phyloP scores from a whole-genome alignment of 2,113 vertebrate species.

The Kryptolebias marmoratus region DNA sequence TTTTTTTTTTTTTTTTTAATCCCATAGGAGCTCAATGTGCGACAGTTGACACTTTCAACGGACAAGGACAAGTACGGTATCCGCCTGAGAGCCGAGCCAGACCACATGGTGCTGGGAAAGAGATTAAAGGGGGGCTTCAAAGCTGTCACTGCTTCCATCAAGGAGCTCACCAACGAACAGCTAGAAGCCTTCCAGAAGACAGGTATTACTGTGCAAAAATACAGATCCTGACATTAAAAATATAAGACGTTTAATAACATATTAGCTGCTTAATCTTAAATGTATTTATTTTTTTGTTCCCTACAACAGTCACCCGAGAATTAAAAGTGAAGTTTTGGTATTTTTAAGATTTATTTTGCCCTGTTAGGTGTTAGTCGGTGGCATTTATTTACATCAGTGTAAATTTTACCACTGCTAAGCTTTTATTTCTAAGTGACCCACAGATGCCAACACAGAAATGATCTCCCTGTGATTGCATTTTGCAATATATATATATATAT shows the following conservation, averaged over 20 bases:
- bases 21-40: constrained; percentile 92
- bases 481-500: too few species aligned
- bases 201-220: constrained; percentile 70
- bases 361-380: neutral
- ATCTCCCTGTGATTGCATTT: neutral
- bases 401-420: too few species aligned
- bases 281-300: neutral
- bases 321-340: too few species aligned
- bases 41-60: constrained; percentile 89
- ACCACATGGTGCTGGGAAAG: constrained; percentile 97
- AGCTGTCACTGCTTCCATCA: constrained; percentile 86
- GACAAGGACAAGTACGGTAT: constrained; percentile 93
- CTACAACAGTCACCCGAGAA: neutral
- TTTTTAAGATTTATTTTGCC: neutral
- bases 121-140: constrained; percentile 95
- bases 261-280: neutral
- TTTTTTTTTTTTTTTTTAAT: constrained; percentile 14
- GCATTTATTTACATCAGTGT: neutral
- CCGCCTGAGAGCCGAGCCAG: constrained; percentile 90
- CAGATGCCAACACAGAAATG: neutral
- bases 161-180: constrained; percentile 88
- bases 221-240: neutral
- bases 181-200: constrained; percentile 91
- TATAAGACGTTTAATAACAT: neutral
- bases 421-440: too few species aligned